Conservation (phyloP, 2,113 vertebrate species). For the Eretmochelys imbricata region DNA sequence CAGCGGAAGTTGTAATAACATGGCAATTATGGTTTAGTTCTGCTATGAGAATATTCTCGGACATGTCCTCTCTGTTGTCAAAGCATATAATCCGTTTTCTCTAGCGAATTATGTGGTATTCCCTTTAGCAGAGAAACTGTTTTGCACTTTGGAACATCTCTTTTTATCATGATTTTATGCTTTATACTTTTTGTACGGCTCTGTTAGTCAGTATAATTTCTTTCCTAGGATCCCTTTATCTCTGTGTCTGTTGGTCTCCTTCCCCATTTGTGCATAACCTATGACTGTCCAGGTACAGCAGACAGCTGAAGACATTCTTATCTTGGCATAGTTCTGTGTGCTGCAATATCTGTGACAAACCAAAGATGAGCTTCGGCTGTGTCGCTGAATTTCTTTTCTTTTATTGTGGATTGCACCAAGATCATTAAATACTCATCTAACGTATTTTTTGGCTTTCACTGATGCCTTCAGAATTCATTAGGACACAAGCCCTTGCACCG, state of each 20-base stretch:
- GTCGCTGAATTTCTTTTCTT: not conserved
- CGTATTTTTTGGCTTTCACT: not conserved
- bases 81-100: conserved; percentile 71
- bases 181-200: conserved; percentile 59
- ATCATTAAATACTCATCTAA: not conserved
- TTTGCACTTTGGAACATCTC: conserved; percentile 62
- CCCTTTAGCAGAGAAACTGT: conserved; percentile 54
- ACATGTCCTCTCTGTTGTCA: conserved; percentile 49
- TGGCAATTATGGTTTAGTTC: conserved; percentile 52
- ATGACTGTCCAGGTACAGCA: not conserved
- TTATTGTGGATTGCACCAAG: not conserved
- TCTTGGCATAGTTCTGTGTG: not conserved
- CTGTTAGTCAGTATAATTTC: conserved; percentile 49
- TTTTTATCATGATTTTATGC: conserved; percentile 66
- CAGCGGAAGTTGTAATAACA: conserved; percentile 22
- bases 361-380: not conserved
- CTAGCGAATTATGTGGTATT: conserved; percentile 64
- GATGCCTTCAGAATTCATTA: not conserved
- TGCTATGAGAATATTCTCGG: conserved; percentile 42
- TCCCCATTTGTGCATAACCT: not conserved
- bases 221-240: not conserved
- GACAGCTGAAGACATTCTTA: not conserved
- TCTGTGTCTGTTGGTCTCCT: not conserved
- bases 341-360: not conserved
- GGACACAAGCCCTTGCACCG: not conserved